A percentile compares a stretch with the other conserved stretches of the same genome.
phyloP scores from a whole-genome alignment of 2,113 vertebrate genomes.

The Anser cygnoides region DNA sequence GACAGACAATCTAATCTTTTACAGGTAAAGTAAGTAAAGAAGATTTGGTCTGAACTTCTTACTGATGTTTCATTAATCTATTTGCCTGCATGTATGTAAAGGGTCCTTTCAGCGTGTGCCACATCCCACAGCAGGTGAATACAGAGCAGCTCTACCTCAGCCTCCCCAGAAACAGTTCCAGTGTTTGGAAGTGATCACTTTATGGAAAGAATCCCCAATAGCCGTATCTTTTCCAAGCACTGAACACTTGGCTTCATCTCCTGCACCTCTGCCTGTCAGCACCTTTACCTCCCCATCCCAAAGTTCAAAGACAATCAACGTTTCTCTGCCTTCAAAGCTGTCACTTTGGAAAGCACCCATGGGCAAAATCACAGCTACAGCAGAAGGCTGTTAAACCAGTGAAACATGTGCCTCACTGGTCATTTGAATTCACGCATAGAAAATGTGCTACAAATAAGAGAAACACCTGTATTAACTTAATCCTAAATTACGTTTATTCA shows the following conservation, averaged over 20 bases:
- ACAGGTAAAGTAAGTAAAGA: not conserved
- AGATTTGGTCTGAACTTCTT: not conserved
- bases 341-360: not conserved
- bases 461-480: not conserved
- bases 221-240: not conserved
- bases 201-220: not conserved
- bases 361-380: not conserved
- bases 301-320: not conserved
- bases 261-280: not conserved
- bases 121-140: not conserved
- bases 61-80: not conserved
- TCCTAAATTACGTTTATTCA: not conserved
- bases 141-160: not conserved
- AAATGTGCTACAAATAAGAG: not conserved
- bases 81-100: not conserved
- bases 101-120: not conserved
- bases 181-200: not conserved
- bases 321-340: not conserved
- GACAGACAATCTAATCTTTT: not conserved
- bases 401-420: not conserved
- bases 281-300: not conserved
- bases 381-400: not conserved
- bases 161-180: not conserved
- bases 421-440: not conserved
- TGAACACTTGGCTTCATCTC: fast-evolving